These are phyloP conservation scores for Carassius carassius DNA, from an alignment of 2,113 vertebrate species.

Conservation along the genomic window DNA sequence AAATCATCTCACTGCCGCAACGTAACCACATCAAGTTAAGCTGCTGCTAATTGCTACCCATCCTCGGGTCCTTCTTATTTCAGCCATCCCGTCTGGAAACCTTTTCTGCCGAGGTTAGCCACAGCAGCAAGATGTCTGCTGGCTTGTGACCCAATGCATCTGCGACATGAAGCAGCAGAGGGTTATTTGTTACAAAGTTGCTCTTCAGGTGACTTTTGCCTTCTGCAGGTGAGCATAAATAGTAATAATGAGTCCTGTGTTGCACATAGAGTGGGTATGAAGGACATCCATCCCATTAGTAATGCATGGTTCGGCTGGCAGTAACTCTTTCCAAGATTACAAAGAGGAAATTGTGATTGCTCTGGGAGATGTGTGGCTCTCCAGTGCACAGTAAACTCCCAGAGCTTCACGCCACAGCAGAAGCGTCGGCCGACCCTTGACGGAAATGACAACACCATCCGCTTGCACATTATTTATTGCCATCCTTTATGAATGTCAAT, in stretches of 20 bases:
- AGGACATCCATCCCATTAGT: conserved; percentile 65
- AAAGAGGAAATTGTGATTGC: conserved; percentile 61
- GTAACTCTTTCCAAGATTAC: conserved; percentile 57
- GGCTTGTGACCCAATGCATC: conserved; percentile 30
- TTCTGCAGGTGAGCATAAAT: conserved; percentile 1
- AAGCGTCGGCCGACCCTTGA: not conserved
- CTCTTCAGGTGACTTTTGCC: conserved; percentile 61
- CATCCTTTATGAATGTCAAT: conserved; percentile 49
- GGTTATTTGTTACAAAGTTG: conserved; percentile 47
- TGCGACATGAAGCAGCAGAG: conserved; percentile 48
- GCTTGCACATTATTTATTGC: conserved; percentile 32
- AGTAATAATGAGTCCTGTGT: not conserved
- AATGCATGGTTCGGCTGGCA: conserved; percentile 60
- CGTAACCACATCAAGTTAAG: conserved; percentile 68
- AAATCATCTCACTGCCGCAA: conserved; percentile 69
- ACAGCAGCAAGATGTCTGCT: conserved; percentile 61
- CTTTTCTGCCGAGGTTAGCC: conserved; percentile 59
- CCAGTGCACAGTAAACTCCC: conserved; percentile 61
- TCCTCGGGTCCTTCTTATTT: conserved; percentile 42
- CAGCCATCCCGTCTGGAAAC: conserved; percentile 46
- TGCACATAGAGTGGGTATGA: conserved; percentile 46
- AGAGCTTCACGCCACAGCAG: not conserved
- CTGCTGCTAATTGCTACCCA: conserved; percentile 57
- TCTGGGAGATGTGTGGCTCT: conserved; percentile 70
- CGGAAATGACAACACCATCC: not conserved